Evolutionary conservation across 2,797 vertebrate species (phyloP).

Genomic region (Ispidina picta): DNA sequence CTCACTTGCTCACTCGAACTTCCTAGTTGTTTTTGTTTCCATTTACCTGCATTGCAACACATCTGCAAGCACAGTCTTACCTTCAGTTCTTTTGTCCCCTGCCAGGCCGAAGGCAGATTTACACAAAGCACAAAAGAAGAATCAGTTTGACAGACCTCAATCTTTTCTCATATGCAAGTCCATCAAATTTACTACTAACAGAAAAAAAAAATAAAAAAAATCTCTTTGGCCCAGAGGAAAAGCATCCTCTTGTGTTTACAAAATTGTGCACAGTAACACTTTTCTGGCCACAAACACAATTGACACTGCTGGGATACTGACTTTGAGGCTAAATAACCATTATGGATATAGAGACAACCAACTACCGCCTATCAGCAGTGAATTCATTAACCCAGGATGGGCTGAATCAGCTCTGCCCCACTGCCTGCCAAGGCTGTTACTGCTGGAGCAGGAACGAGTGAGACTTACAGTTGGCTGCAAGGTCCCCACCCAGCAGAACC

Average conservation of each 20-base stretch:
- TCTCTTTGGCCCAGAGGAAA: background rate
- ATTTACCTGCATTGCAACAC: background rate
- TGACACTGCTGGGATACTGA: background rate
- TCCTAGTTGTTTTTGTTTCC: background rate
- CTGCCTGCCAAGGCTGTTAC: accelerated
- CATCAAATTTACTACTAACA: background rate
- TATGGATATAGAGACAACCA: accelerated
- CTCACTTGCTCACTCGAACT: background rate
- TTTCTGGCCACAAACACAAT: background rate
- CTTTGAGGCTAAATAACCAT: background rate
- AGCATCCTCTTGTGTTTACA: background rate
- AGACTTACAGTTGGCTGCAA: background rate
- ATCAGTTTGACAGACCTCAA: background rate
- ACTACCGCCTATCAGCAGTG: background rate
- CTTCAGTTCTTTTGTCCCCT: background rate
- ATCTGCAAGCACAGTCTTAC: background rate
- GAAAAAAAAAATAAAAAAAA: background rate
- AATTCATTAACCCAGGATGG: background rate
- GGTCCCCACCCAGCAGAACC: accelerated
- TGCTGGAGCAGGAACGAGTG: accelerated
- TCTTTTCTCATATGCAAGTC: background rate
- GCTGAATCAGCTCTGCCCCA: background rate
- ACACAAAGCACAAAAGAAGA: background rate
- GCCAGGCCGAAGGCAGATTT: background rate
- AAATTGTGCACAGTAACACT: accelerated